Base-by-base conservation (phyloP, 2,113 vertebrate genomes). In the Rhinoderma darwinii region DNA sequence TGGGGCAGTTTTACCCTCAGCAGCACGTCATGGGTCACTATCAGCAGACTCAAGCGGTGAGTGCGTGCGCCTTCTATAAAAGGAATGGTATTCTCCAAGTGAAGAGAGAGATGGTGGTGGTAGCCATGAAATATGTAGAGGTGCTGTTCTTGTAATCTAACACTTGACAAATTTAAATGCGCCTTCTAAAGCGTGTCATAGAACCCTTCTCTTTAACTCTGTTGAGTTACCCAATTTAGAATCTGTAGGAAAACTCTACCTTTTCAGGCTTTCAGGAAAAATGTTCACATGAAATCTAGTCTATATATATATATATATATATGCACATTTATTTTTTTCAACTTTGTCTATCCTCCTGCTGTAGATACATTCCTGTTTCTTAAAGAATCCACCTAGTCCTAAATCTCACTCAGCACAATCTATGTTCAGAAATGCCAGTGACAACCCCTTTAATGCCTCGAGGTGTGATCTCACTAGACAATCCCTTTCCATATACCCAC, bases 21-120 rank as follows among this genome's bases (percentile, higher is more conserved):
- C 90, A 90, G 11, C 91, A 90, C 22, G 75, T 88, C 43, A 59
- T 86, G 84, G 88, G 92, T 73, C 87, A 91, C 90, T 94, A 93
- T 63, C 93, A 94, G n/a, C 76, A 94, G 66, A 90, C 92, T 22
- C 89, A 93, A 89, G 89, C 92, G 91, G 95, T 97, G 92, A 88
- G 94, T 88, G 15, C 66, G 22, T 27, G 43, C 41, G 14, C 56
- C 54, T 80, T 39, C 78, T 82, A 82, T 63, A 82, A 43, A 82
- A 66, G 79, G 59, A 63, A 82, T 81, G 0, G 78, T 63, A 5
- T 81, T 18, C 39, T 81, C 39, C 59, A 37, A 30, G 37, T 11
- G 14, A 63, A 30, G 54, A 43, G 56, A 43, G 39, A 59, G 30
- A 14, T 22, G 35, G 1, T 20, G 25, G 17, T n/a, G 15, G 7